phyloP scores from a whole-genome alignment of 2,797 vertebrate species.

The Eleutherodactylus coqui region DNA sequence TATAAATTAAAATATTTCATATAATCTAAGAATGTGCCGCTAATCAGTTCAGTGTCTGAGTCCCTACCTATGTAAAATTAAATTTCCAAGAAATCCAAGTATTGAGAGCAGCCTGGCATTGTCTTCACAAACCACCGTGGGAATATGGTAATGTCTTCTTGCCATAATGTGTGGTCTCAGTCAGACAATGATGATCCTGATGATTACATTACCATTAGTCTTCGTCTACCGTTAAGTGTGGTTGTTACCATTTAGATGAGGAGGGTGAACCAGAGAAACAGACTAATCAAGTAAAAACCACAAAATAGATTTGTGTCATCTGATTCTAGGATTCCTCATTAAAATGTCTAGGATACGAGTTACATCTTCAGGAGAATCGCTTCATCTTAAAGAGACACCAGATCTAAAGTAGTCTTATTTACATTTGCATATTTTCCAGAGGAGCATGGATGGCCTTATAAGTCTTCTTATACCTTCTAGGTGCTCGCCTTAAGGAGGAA shows the following conservation, averaged over 20 bases:
- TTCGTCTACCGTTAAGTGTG: slow-evolving; percentile 41
- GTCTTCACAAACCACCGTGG: slow-evolving; percentile 4
- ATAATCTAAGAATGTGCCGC: slow-evolving; percentile 7
- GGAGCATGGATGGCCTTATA: too few relatives aligned
- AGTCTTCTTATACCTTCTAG: too few relatives aligned
- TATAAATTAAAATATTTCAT: background rate
- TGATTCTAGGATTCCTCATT: background rate
- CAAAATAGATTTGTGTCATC: slow-evolving; percentile 39
- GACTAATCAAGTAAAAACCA: slow-evolving; percentile 52
- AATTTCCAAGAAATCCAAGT: slow-evolving; percentile 25
- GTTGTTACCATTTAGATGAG: slow-evolving; percentile 47
- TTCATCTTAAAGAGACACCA: background rate
- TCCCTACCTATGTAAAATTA: background rate
- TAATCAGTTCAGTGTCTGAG: slow-evolving; percentile 14
- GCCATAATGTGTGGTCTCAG: slow-evolving; percentile 51
- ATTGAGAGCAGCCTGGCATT: background rate
- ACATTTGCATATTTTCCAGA: too few relatives aligned
- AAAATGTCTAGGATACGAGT: slow-evolving; percentile 25
- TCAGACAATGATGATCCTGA: slow-evolving; percentile 47
- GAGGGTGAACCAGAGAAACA: slow-evolving; percentile 29
- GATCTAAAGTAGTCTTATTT: background rate
- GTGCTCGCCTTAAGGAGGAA: too few relatives aligned
- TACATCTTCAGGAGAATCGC: slow-evolving; percentile 20
- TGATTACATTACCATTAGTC: slow-evolving; percentile 55
- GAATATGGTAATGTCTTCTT: slow-evolving; percentile 39